Base-by-base conservation (phyloP, 2,888 invertebrate species). In the Buathra laborator region DNA sequence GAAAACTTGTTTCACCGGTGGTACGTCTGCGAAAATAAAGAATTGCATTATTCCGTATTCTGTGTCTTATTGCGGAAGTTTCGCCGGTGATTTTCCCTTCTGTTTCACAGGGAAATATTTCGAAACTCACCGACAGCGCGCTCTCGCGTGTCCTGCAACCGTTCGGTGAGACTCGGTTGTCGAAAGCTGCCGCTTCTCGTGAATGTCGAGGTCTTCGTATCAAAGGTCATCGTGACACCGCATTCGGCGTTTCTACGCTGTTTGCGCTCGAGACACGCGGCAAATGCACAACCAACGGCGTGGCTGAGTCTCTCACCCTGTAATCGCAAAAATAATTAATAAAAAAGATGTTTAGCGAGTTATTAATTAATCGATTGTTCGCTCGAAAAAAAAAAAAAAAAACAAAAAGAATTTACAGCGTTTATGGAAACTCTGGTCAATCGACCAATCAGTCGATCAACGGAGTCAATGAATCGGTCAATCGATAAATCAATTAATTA, bases 221-320 rank as follows among this genome's bases (percentile, higher is more conserved):
- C 98, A 92, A 98, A 98, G 91, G 97, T 97, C 98, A 98, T 98
- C 59, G 98, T 98, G 12, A 98, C 98, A 10, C 97, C 97, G 93
- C 98, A 98, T 94, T 99, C 99, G 94, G 99, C 99, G 94, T 99
- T 99, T 86, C 99, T 96, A 88, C 98, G 97, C 94, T 99, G 99
- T 94, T 99, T 99, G 91, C 98, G 96, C 94, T 99, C 99, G 89
- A 99, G 95, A 92, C 99, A 99, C 2, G 99, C 98, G 77, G 99
- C 98, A 95, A 99, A 99, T 70, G 99, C 99, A 95, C 99, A 99
- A 56, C 99, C 99, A 43, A 99, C 99, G 1, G 99, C 99, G 94
- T 99, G 99, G 90, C 99, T 99, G 87, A 99, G 95, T 66, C 99
- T 96, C 95, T 99, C 99, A 81, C 99, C 99, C 96, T 97, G 92